Conservation (phyloP, 1,140 invertebrate species). For the Cherax destructor region DNA sequence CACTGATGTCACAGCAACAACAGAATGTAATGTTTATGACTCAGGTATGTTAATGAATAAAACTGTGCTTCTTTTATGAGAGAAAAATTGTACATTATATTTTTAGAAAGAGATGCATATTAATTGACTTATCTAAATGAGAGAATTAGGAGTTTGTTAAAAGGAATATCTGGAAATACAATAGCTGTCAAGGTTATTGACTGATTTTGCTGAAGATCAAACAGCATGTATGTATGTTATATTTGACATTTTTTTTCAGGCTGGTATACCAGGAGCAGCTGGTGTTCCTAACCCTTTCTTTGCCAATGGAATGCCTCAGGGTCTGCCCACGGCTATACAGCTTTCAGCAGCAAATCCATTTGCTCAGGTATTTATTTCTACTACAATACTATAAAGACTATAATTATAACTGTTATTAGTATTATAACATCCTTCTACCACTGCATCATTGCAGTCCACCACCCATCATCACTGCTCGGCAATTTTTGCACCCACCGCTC, state of each 20-base stretch:
- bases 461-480: too few relatives aligned
- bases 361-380: slow-evolving; percentile 66
- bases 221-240: neutral
- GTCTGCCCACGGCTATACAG: slow-evolving; percentile 76
- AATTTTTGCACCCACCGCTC: too few relatives aligned
- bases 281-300: slow-evolving; percentile 72
- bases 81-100: too few relatives aligned
- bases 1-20: slow-evolving; percentile 36
- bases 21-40: slow-evolving; percentile 61
- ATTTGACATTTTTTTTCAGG: slow-evolving; percentile 72
- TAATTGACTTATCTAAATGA: too few relatives aligned
- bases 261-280: slow-evolving; percentile 41
- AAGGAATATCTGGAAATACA: too few relatives aligned
- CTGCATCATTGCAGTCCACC: too few relatives aligned
- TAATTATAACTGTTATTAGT: slow-evolving; percentile 14
- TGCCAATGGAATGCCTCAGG: slow-evolving; percentile 80
- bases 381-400: neutral
- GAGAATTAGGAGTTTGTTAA: too few relatives aligned
- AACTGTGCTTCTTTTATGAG: too few relatives aligned
- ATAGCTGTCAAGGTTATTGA: too few relatives aligned
- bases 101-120: too few relatives aligned
- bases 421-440: too few relatives aligned
- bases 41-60: slow-evolving; percentile 23
- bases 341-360: slow-evolving; percentile 73
- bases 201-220: too few relatives aligned